These are phyloP conservation scores for Thripadectes ignobilis DNA, from an alignment of 2,797 vertebrate genomes.

Conservation along the genomic window DNA sequence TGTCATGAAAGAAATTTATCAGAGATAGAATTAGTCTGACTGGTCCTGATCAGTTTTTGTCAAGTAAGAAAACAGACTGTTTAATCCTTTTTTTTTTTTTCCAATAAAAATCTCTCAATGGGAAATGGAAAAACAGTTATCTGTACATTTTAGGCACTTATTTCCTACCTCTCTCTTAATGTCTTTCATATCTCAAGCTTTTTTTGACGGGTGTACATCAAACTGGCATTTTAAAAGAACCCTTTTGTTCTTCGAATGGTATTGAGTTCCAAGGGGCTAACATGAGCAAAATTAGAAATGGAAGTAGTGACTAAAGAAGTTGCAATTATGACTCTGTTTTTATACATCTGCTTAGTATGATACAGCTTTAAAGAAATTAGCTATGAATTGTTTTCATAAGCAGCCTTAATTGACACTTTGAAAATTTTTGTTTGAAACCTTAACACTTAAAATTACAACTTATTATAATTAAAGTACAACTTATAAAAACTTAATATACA, in stretches of 20 bases:
- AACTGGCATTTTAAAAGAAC: neutral
- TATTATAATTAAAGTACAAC: neutral
- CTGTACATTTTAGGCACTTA: neutral
- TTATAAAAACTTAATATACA: neutral
- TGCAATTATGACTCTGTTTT: neutral
- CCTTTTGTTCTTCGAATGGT: neutral
- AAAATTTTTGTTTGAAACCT: neutral
- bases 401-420: neutral
- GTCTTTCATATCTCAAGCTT: neutral
- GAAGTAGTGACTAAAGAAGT: neutral
- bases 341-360: neutral
- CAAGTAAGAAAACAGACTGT: neutral
- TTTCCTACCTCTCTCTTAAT: neutral
- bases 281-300: neutral
- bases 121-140: neutral
- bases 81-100: neutral
- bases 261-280: neutral
- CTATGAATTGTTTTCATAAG: neutral
- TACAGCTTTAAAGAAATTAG: neutral
- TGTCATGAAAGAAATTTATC: neutral
- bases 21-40: neutral
- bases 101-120: neutral
- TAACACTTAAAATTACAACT: neutral
- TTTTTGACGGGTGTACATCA: neutral
- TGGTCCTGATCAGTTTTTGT: neutral